phyloP scores from a whole-genome alignment of 2,888 invertebrate genomes.

The Synergus itoensis region DNA sequence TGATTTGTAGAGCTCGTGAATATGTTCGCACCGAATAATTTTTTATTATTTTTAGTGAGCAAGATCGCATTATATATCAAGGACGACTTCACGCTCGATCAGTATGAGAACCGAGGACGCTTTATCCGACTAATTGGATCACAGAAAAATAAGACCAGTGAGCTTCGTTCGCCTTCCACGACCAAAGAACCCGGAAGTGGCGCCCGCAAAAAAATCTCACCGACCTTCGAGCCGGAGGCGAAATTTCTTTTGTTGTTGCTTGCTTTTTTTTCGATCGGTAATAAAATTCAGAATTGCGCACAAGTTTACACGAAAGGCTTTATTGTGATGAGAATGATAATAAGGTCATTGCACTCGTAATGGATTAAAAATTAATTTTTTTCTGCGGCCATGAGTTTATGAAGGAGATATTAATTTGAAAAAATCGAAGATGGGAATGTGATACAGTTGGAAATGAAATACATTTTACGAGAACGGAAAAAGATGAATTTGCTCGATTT shows the following conservation, averaged over 20 bases:
- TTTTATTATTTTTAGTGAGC: conserved; percentile 21
- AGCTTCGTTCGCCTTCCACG: not conserved
- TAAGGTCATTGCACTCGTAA: not conserved
- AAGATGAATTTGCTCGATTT: not conserved
- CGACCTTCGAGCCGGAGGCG: not conserved
- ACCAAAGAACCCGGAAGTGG: conserved; percentile 8
- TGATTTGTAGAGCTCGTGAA: conserved; percentile 7
- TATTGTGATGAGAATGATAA: not conserved
- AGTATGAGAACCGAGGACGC: not conserved
- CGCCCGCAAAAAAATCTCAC: not conserved
- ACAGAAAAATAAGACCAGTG: not conserved
- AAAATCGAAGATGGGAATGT: too few relatives aligned
- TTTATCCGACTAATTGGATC: not conserved
- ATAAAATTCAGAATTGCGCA: not conserved
- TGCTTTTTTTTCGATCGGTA: not conserved
- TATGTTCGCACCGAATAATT: conserved; percentile 32
- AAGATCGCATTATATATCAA: not conserved
- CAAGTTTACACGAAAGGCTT: not conserved
- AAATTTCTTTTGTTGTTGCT: not conserved
- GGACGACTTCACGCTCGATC: conserved; percentile 7
- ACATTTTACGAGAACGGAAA: not conserved
- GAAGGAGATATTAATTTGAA: too few relatives aligned
- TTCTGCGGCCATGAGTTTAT: too few relatives aligned
- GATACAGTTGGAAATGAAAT: too few relatives aligned
- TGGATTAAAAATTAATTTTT: not conserved